phyloP scores from a whole-genome alignment of 1,140 invertebrate genomes.

The Drosophila guanche region DNA sequence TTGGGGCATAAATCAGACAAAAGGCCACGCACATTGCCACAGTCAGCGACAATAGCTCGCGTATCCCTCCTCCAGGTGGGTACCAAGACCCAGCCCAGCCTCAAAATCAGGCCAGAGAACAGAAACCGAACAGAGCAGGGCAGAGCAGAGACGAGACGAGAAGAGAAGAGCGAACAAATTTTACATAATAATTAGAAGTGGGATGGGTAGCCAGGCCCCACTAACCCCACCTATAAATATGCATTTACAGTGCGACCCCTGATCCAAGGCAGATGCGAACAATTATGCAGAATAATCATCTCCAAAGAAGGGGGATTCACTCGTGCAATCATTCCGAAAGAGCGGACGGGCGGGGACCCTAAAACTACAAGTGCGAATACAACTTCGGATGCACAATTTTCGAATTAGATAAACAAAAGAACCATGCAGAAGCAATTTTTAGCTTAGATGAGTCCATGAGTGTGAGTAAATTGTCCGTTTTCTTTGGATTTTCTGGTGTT shows the following conservation, averaged over 20 bases:
- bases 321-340: neutral
- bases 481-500: no score
- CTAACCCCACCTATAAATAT: conserved; percentile 4
- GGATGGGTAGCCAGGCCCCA: neutral
- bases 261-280: conserved; percentile 6
- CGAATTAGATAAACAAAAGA: conserved; percentile 12
- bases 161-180: neutral
- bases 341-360: no score
- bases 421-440: conserved; percentile 2
- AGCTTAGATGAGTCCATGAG: conserved; percentile 1
- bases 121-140: neutral
- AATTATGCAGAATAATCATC: conserved; percentile 15
- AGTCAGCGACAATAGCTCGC: conserved; percentile 1
- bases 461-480: no score
- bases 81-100: conserved; percentile 2
- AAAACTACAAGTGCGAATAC: no score
- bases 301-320: conserved; percentile 4
- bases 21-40: conserved; percentile 56
- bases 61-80: conserved; percentile 2
- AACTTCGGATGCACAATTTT: no score
- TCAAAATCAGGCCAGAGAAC: neutral
- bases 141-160: no score
- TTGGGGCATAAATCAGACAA: conserved; percentile 68
- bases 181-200: conserved; percentile 26
- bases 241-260: conserved; percentile 15